Evolutionary conservation across 2,113 vertebrate species (phyloP).

Genomic region (Sinocyclocheilus maitianheensis): DNA sequence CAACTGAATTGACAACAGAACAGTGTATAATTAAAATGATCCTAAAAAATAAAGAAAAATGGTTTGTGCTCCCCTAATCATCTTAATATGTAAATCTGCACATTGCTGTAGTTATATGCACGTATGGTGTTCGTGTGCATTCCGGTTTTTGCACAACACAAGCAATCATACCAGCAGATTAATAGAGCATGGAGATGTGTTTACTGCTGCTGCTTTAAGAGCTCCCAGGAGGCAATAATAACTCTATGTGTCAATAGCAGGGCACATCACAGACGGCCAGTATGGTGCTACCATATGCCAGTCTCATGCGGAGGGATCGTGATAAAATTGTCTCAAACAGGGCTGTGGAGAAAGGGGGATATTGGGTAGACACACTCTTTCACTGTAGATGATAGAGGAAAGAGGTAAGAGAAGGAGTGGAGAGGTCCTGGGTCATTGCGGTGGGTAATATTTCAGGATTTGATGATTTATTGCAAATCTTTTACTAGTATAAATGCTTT

Average conservation of each 20-base stretch:
- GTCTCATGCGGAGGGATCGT: slow-evolving; percentile 47
- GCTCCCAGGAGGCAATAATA: slow-evolving; percentile 56
- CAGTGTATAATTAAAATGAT: background rate
- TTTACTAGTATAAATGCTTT: slow-evolving; percentile 56
- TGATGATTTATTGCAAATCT: slow-evolving; percentile 48
- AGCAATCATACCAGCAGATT: slow-evolving; percentile 25
- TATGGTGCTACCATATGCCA: slow-evolving; percentile 47
- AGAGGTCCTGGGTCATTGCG: background rate
- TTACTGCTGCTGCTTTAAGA: slow-evolving; percentile 53
- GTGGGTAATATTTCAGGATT: slow-evolving; percentile 59
- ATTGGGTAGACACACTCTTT: slow-evolving; percentile 30
- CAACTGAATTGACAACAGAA: background rate
- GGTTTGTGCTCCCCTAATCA: background rate
- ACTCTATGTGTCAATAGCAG: slow-evolving; percentile 49
- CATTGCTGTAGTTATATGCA: slow-evolving; percentile 3
- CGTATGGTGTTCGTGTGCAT: background rate
- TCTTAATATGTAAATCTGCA: slow-evolving; percentile 21
- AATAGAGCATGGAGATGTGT: slow-evolving; percentile 56
- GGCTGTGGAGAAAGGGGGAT: slow-evolving; percentile 32
- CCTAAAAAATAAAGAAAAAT: background rate
- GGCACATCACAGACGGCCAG: slow-evolving; percentile 39
- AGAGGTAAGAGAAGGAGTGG: background rate
- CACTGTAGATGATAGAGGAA: slow-evolving; percentile 12
- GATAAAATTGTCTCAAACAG: slow-evolving; percentile 58
- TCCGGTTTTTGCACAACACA: slow-evolving; percentile 10